Percentiles rank a stretch among this genome's conserved stretches.
Evolutionary conservation across 2,888 invertebrate species (phyloP).

Genomic region (Pachycephus smyrnensis): DNA sequence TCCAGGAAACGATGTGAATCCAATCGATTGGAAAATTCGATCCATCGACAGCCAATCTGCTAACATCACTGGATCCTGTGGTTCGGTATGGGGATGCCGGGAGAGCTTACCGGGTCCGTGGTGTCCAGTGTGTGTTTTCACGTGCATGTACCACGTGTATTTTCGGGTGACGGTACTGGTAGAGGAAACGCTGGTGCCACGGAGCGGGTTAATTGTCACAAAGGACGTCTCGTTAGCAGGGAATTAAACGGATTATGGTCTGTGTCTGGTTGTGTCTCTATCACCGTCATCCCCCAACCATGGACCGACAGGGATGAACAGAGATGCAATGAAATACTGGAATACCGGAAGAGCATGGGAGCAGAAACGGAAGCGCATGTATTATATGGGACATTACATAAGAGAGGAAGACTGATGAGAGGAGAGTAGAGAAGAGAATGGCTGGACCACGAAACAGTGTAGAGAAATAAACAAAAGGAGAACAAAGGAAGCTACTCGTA

Average conservation of each 20-base stretch:
- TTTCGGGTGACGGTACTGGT: not conserved
- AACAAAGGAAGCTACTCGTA: slow-evolving; percentile 1
- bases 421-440: not conserved
- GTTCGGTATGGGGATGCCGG: not conserved
- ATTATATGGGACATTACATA: not conserved
- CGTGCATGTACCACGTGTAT: not conserved
- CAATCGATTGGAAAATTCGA: slow-evolving; percentile 7
- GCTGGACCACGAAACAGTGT: not conserved
- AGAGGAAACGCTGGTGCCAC: not conserved
- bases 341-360: not conserved
- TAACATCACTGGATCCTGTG: not conserved
- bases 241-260: slow-evolving; percentile 59
- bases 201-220: slow-evolving; percentile 48
- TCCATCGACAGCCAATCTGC: not conserved
- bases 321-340: not conserved
- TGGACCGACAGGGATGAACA: not conserved
- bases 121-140: not conserved
- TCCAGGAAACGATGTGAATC: not conserved
- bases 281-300: slow-evolving; percentile 7
- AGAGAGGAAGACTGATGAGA: not conserved
- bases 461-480: not conserved
- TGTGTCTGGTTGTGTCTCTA: slow-evolving; percentile 22
- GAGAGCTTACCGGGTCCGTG: not conserved
- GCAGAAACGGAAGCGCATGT: not conserved
- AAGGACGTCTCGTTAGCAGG: slow-evolving; percentile 56